Base-by-base conservation (phyloP, 2,113 vertebrate species). In the Hystrix cristata region DNA sequence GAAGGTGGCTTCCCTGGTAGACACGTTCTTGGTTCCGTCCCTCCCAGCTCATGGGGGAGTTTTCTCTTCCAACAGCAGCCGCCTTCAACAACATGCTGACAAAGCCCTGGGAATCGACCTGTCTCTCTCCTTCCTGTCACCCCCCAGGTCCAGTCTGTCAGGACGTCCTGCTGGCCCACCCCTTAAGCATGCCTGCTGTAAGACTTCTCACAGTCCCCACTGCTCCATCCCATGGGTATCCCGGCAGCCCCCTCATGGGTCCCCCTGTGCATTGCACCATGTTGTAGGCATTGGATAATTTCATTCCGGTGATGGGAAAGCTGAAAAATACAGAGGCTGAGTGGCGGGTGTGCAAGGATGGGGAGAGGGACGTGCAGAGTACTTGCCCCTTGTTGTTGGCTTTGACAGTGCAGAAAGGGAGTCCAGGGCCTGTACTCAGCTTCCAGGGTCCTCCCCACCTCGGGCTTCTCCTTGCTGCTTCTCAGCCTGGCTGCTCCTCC, bases 221-320 rank as follows among this genome's bases (percentile, higher is more conserved):
- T 34, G 57, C n/a, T 65, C 23, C 4, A 0, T 4, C 5, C 7
- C 48, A 21, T 10, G 71, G 53, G 43, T 2, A 14, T 23, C 31
- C 3, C 0, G 0, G 4, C 4, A 31, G 38, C 19, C 10, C 3
- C 43, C 51, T 46, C 46, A 1, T 16, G 12, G 10, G 6, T 8
- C 74, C 82, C 23, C 43, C 9, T 71, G 34, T 29, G 21, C 38
- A 38, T 38, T 38, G 38, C 38, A 38, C 38, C 46, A 48, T 15
- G 12, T 29, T 48, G 48, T 3, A 7, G 6, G 13, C 51, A 13
- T 76, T 76, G 72, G 43, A 25, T 76, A 29, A 29, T 51, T 46
- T 51, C 13, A 0, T 51, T 48, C 72, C 27, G 29, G 72, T 25
- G 51, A 7, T 48, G 2, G 43, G 72, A 7, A 48, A 29, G 23